Base-by-base conservation (phyloP, 2,113 vertebrate species). In the Calonectris borealis region DNA sequence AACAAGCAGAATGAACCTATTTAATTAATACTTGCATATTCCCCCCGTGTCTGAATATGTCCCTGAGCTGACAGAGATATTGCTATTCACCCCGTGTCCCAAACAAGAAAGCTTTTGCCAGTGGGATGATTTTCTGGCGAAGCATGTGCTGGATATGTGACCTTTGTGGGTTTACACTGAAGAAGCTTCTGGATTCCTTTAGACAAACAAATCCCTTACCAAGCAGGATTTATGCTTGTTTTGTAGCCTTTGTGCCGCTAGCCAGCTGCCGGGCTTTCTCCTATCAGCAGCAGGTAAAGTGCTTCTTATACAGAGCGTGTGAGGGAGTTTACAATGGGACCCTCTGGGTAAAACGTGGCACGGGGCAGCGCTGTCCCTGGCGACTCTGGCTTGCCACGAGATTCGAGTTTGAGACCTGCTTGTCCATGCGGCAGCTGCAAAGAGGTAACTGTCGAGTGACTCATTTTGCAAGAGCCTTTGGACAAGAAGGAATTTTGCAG, bases 121-220 rank as follows among this genome's bases (percentile, higher is more conserved):
- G 75, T 10, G 60, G 83, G 58, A 83, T 94, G 78, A 31, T 93
- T 97, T 97, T 88, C 86, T 95, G 73, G 70, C 11, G 34, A 71
- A 83, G 82, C 91, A 58, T 24, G 89, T 95, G 88, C 88, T 96
- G 80, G 86, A 78, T 66, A 40, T 5, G 0, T 83, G 77, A 86
- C 73, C 90, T 94, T 92, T 85, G 62, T 91, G 83, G 69, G 60
- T 94, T 97, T 96, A 77, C 84, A 55, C 86, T 88, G 78, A 87
- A 72, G 95, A 94, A 96, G 88, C 26, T 86, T 94, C 86, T 92
- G 75, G 82, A 90, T 73, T 54, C 70, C 40, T 85, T 75, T 91
- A 75, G 83, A 86, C 90, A 77, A 87, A 87, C 71, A 86, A 77
- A 71, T 6, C 86, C 91, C 81, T 89, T 76, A 92, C 34, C 64